Base-by-base conservation (phyloP, 2,888 invertebrate genomes). In the Orthosia incerta region DNA sequence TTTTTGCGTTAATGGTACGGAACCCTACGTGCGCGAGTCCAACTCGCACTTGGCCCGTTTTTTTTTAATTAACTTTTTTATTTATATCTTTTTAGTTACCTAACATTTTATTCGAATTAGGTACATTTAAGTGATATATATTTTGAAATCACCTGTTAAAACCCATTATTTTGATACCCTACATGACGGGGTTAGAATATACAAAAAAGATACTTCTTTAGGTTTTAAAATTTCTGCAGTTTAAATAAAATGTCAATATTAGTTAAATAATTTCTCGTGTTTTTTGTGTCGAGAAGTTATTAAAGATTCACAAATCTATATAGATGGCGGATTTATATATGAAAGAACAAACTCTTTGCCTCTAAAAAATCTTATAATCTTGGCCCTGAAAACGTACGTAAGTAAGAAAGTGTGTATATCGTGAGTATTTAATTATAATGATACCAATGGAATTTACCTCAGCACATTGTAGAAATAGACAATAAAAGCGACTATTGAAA, bases 401-500 rank as follows among this genome's bases (percentile, higher is more conserved):
- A 56, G 45, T 63, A 50, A 65, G 53, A 48, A 57, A 59, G 53
- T 45, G 18, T 53, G 39, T 11, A 62, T 11, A 26, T 55, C 31
- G 7, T 16, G 5, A 56, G 16, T n/a, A 79, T 26, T 60, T 64
- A 60, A 74, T 50, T 64, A 46, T 45, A 62, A 56, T 69, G 15
- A 69, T 59, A 60, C 13, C 48, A 61, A 65, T 80, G 26, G 68
- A 84, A 71, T 80, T 71, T 56, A 31, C 20, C 13, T 63, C 16
- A n/a, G 26, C 23, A 55, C 15, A 16, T 67, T 68, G 56, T 57
- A 55, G 57, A 71, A 64, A 61, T 45, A 59, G 13, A 62, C 26
- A 62, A 55, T 48, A 67, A 55, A 46, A 20, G 62, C 26, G 67
- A 70, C 65, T 59, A 81, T 81, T 80, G 59, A 83, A 80, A 80